phyloP scores from a whole-genome alignment of 2,888 invertebrate genomes.

The Erebia aethiops region DNA sequence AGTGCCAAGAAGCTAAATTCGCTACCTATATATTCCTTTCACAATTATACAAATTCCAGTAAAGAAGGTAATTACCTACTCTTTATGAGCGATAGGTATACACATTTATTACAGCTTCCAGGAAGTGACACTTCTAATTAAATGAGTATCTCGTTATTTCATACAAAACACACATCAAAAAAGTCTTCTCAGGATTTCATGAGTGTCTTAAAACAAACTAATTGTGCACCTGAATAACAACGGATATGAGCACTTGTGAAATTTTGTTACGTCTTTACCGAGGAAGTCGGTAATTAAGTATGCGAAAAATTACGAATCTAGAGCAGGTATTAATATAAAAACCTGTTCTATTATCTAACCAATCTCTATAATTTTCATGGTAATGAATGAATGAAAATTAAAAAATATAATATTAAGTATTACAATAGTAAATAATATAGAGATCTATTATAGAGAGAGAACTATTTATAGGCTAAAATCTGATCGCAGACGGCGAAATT shows the following conservation, averaged over 20 bases:
- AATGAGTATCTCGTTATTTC: neutral
- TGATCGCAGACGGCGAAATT: too few species aligned
- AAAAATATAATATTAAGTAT: too few species aligned
- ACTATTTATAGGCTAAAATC: too few species aligned
- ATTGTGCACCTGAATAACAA: slow-evolving; percentile 68
- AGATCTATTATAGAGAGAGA: too few species aligned
- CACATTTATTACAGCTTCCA: slow-evolving; percentile 1
- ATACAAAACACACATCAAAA: slow-evolving; percentile 27
- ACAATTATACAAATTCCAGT: neutral
- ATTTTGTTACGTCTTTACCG: slow-evolving; percentile 76
- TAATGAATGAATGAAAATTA: too few species aligned
- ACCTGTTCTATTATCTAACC: neutral
- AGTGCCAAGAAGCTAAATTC: neutral
- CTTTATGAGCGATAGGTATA: neutral
- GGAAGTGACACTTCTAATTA: slow-evolving; percentile 45
- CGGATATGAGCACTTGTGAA: slow-evolving; percentile 66
- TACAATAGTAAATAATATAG: too few species aligned
- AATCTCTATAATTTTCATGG: neutral
- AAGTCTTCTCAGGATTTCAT: slow-evolving; percentile 59
- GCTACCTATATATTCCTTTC: neutral
- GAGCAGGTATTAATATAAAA: slow-evolving; percentile 5
- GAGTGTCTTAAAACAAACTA: slow-evolving; percentile 62
- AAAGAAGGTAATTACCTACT: slow-evolving; percentile 7
- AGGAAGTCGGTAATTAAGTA: slow-evolving; percentile 65
- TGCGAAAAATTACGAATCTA: slow-evolving; percentile 58